Conservation (phyloP, 1,140 invertebrate species). For the Thereuonema tuberculata region DNA sequence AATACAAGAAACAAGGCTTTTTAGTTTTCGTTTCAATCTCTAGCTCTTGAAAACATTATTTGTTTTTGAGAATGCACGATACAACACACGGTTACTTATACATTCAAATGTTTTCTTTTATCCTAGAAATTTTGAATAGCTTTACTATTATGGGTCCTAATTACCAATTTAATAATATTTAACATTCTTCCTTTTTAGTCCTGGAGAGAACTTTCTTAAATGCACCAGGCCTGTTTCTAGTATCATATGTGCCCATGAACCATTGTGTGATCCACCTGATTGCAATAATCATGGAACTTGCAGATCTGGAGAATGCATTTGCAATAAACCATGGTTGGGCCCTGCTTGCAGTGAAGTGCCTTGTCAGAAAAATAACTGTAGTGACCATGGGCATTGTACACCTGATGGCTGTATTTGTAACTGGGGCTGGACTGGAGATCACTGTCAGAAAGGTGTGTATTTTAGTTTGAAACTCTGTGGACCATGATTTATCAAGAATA, state of each 20-base stretch:
- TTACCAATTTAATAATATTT: not conserved
- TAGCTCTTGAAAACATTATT: not conserved
- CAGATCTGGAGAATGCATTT: slow-evolving; percentile 25
- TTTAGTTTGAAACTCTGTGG: too few relatives aligned
- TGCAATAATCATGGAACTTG: slow-evolving; percentile 28
- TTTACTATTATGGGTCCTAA: not conserved
- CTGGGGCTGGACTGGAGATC: slow-evolving; percentile 21
- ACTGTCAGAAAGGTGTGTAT: slow-evolving; percentile 11
- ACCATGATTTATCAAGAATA: too few relatives aligned
- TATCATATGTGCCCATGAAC: slow-evolving; percentile 30
- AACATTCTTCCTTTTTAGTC: not conserved
- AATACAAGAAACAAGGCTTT: not conserved
- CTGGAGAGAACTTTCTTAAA: slow-evolving; percentile 20
- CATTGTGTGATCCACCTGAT: slow-evolving; percentile 5
- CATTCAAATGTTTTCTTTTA: not conserved
- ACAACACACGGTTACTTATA: not conserved
- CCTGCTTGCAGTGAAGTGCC: slow-evolving; percentile 23
- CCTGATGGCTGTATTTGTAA: slow-evolving; percentile 25
- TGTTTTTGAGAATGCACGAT: not conserved
- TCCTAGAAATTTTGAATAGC: not conserved
- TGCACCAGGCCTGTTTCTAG: slow-evolving; percentile 31
- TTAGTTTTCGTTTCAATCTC: not conserved
- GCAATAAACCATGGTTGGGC: slow-evolving; percentile 26
- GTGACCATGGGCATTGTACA: slow-evolving; percentile 25
- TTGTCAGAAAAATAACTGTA: slow-evolving; percentile 25